Percentiles rank a stretch among this genome's conserved stretches.
phyloP scores from a whole-genome alignment of 1,140 invertebrate genomes.

The Arion vulgaris region DNA sequence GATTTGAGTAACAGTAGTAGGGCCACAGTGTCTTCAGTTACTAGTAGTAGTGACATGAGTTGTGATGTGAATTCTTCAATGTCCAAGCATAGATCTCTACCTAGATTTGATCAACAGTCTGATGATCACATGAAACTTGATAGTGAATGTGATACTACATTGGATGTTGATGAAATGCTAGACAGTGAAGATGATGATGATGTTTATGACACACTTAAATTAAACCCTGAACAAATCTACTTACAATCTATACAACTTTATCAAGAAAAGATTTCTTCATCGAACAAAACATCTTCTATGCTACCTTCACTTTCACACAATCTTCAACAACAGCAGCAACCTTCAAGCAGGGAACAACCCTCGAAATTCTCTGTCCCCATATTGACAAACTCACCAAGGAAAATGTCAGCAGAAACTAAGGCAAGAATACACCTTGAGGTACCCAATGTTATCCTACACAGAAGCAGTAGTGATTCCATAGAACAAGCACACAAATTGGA shows the following conservation, averaged over 20 bases:
- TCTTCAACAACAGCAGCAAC: background rate
- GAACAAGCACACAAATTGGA: slow-evolving; percentile 44
- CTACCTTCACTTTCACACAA: background rate
- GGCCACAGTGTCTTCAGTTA: slow-evolving; percentile 7
- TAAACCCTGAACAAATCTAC: slow-evolving; percentile 50
- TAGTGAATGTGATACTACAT: too few relatives aligned
- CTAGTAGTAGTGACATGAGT: slow-evolving; percentile 14
- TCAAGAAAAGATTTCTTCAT: slow-evolving; percentile 42
- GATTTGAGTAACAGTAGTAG: slow-evolving; percentile 24
- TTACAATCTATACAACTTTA: slow-evolving; percentile 52
- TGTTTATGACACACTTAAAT: slow-evolving; percentile 41
- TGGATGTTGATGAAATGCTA: background rate
- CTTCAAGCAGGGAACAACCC: background rate
- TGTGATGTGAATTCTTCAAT: too few relatives aligned
- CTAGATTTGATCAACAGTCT: background rate
- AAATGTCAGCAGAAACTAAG: background rate
- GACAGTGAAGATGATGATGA: slow-evolving; percentile 43
- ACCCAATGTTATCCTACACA: slow-evolving; percentile 43
- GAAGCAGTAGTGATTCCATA: slow-evolving; percentile 53
- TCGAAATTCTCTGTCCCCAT: too few relatives aligned
- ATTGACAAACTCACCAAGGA: background rate
- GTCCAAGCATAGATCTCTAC: background rate
- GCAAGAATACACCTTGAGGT: slow-evolving; percentile 8
- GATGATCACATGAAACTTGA: background rate
- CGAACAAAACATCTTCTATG: background rate